These are phyloP conservation scores for Notamacropus eugenii DNA, from an alignment of 2,797 vertebrate species.

Conservation along the genomic window DNA sequence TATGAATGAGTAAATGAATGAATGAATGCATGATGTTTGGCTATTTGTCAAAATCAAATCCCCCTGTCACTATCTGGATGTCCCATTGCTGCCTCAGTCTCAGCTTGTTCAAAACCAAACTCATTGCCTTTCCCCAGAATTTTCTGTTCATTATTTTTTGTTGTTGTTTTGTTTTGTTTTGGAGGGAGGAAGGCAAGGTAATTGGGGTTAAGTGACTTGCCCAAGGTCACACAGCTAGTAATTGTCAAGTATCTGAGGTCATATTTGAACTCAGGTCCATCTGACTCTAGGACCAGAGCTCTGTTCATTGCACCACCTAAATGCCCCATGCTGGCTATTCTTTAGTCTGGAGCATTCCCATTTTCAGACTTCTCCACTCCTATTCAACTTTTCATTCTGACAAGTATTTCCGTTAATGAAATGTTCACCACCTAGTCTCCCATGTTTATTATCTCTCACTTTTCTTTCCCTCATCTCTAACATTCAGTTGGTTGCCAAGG, in stretches of 20 bases:
- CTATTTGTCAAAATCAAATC: neutral
- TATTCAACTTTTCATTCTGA: neutral
- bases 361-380: too few relatives aligned
- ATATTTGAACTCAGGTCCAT: too few relatives aligned
- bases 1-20: neutral
- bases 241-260: too few relatives aligned
- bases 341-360: too few relatives aligned
- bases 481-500: neutral
- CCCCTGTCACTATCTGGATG: neutral
- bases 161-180: too few relatives aligned
- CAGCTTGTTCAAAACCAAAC: neutral
- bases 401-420: neutral
- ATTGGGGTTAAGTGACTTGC: too few relatives aligned
- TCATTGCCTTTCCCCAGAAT: neutral
- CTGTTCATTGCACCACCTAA: too few relatives aligned
- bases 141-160: neutral
- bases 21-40: neutral
- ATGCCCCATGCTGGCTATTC: too few relatives aligned
- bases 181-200: too few relatives aligned
- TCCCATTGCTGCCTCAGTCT: neutral
- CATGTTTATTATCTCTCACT: neutral
- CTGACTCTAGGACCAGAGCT: too few relatives aligned
- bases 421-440: neutral
- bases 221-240: too few relatives aligned
- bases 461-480: neutral